Evolutionary conservation across 2,797 vertebrate species (phyloP).

Genomic region (Florisuga fusca): DNA sequence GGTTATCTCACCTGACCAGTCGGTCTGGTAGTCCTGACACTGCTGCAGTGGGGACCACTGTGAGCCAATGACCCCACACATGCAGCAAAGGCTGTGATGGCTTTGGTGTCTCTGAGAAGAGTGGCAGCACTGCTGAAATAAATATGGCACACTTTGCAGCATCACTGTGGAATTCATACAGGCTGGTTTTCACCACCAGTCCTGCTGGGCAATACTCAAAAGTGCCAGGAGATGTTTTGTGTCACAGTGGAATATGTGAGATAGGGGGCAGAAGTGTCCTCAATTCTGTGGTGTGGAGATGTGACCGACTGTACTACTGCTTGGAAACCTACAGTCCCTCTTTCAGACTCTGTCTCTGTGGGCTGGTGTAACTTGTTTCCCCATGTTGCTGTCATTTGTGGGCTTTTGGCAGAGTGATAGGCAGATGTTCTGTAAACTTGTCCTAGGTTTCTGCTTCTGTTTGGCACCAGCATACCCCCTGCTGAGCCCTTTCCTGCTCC

Average conservation of each 20-base stretch:
- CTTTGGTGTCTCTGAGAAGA: not conserved
- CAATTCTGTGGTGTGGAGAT: not conserved
- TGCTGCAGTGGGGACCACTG: not conserved
- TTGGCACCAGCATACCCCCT: not conserved
- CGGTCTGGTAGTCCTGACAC: rapidly evolving
- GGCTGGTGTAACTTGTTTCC: not conserved
- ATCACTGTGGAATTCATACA: not conserved
- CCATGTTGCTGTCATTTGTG: rapidly evolving
- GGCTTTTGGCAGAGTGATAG: not conserved
- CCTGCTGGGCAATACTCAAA: not conserved
- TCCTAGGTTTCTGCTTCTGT: not conserved
- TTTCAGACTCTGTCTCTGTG: not conserved
- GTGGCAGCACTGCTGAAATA: not conserved
- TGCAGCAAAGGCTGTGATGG: not conserved
- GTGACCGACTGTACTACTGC: not conserved
- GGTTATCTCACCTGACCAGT: not conserved
- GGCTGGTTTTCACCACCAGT: not conserved
- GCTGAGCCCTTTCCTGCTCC: not conserved
- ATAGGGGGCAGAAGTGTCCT: not conserved
- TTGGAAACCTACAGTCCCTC: not conserved
- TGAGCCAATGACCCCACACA: rapidly evolving
- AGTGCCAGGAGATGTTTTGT: not conserved
- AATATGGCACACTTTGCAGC: rapidly evolving
- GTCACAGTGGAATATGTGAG: not conserved
- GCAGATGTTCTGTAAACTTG: rapidly evolving